Conservation (phyloP, 2,888 invertebrate genomes). For the Neuroscelio doddi region DNA sequence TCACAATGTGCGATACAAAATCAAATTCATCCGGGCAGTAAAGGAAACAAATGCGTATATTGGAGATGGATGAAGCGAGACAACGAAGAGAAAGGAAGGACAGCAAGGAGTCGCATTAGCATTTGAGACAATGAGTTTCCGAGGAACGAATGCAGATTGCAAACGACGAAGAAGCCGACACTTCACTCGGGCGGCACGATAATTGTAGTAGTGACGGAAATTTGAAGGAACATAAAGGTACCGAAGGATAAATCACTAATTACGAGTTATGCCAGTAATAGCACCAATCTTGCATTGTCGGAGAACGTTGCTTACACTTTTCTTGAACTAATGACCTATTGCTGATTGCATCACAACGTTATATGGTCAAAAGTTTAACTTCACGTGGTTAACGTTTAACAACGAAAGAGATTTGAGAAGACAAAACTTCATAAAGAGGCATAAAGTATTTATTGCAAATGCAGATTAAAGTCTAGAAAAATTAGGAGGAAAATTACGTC, state of each 20-base stretch:
- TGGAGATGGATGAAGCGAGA: background rate
- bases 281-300: slow-evolving; percentile 24
- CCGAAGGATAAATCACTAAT: slow-evolving; percentile 42
- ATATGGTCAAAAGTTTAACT: too few relatives aligned
- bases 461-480: too few relatives aligned
- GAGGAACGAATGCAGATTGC: slow-evolving; percentile 44
- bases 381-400: too few relatives aligned
- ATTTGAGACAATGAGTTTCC: slow-evolving; percentile 44
- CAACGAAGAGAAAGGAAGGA: slow-evolving; percentile 18
- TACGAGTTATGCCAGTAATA: slow-evolving; percentile 27
- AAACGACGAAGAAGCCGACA: slow-evolving; percentile 32
- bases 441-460: too few relatives aligned
- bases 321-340: slow-evolving; percentile 7
- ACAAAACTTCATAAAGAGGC: too few relatives aligned
- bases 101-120: slow-evolving; percentile 45
- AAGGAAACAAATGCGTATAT: slow-evolving; percentile 2
- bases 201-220: slow-evolving; percentile 35
- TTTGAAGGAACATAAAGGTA: slow-evolving; percentile 33
- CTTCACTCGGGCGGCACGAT: slow-evolving; percentile 20
- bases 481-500: too few relatives aligned
- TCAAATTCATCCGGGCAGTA: too few relatives aligned
- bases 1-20: too few relatives aligned
- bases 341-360: background rate
- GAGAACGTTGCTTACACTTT: slow-evolving; percentile 11
- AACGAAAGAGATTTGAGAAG: too few relatives aligned